Evolutionary conservation across 2,113 vertebrate genomes (phyloP).

Genomic region (Diadophis punctatus): DNA sequence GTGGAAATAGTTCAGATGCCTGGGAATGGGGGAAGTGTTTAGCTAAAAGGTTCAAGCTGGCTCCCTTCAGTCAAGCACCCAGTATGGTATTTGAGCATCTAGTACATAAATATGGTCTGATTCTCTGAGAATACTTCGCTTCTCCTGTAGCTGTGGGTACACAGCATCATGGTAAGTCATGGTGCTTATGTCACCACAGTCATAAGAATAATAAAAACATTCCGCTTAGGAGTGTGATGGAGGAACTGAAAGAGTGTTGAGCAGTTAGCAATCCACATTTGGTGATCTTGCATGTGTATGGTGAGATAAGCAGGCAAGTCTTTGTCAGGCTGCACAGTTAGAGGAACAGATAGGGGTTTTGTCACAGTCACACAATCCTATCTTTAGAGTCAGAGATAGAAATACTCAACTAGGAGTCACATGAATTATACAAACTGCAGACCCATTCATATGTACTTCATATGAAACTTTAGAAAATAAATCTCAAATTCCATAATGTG

Average conservation of each 20-base stretch:
- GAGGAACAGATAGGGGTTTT: neutral
- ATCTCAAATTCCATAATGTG: neutral
- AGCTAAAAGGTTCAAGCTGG: conserved; percentile 34
- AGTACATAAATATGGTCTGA: neutral
- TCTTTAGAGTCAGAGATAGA: neutral
- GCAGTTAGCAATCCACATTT: neutral
- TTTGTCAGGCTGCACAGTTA: neutral
- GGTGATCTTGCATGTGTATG: neutral
- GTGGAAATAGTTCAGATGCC: conserved; percentile 50
- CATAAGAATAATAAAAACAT: neutral
- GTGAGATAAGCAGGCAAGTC: neutral
- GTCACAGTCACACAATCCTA: neutral
- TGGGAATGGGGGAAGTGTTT: neutral
- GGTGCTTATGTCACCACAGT: neutral
- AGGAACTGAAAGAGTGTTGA: neutral
- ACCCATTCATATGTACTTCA: neutral
- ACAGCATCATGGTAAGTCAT: neutral
- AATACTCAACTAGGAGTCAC: neutral
- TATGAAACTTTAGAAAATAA: neutral
- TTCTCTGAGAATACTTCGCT: neutral
- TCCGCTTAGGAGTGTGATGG: neutral
- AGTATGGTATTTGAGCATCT: neutral
- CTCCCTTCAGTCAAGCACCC: neutral
- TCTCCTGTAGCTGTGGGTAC: neutral
- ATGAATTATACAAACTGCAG: neutral